Base-by-base conservation (phyloP, 2,888 invertebrate genomes). In the Galeopsomyia nigrocyanea region DNA sequence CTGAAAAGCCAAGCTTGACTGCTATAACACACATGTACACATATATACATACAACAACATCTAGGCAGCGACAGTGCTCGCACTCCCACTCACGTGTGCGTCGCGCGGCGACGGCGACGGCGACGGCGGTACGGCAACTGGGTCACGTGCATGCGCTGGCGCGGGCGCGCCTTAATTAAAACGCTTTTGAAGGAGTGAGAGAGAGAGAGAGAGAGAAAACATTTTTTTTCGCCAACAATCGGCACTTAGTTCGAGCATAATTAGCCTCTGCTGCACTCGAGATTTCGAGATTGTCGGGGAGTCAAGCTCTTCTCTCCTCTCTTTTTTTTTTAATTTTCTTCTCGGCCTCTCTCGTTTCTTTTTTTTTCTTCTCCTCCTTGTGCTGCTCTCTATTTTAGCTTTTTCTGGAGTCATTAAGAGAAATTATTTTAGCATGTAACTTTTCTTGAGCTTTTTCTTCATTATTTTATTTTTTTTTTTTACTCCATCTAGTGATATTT, bases 231-330 rank as follows among this genome's bases (percentile, higher is more conserved):
- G 17, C 64, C 72, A 68, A 73, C 68, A 73, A 69, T 73, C 66
- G 73, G 65, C 56, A 69, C 73, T 73, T 69, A 56, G 62, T 69
- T 73, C 65, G 68, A 73, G 69, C 62, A 66, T 73, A 73, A 73
- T 73, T 69, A 73, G 73, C 69, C 64, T 68, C 17, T 51, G 31
- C 64, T 68, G 65, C 51, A 55, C 62, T 62, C 49, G 26, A 66
- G 61, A 67, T 72, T 67, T 67, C 68, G 58, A 68, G 72, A 68
- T 64, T 73, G 63, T 50, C 60, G 68, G 57, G 31, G 53, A 14
- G 49, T 39, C 51, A 26, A 47, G 67, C 31, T 67, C 67, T 14
- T 19, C 49, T 56, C 49, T 50, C 50, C 49, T 39, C 46, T 31
- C 22, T 50, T 26, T 21, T 17, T 49, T 56, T 22, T 17, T 56